These are phyloP conservation scores for Liposcelis brunnea DNA, from an alignment of 2,888 invertebrate species.

Conservation along the genomic window DNA sequence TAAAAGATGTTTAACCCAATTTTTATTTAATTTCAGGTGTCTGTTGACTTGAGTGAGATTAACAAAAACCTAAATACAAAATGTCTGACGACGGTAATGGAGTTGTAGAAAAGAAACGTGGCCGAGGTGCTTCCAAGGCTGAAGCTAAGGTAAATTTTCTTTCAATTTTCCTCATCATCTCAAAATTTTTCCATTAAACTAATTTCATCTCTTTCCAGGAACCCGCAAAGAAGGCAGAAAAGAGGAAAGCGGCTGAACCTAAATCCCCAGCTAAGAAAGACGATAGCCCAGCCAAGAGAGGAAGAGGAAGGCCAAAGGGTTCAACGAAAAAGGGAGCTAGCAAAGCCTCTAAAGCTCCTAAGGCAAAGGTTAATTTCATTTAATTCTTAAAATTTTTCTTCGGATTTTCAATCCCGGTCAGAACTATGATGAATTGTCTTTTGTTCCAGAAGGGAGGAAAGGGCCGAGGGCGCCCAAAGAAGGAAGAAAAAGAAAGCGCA, in stretches of 20 bases:
- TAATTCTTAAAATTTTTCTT: too few species aligned
- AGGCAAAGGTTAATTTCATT: conserved; percentile 23
- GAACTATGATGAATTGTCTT: too few species aligned
- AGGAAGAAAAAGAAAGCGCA: conserved; percentile 24
- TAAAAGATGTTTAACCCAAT: too few species aligned
- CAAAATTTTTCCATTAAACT: too few species aligned
- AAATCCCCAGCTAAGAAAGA: conserved; percentile 18
- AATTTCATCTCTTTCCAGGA: too few species aligned
- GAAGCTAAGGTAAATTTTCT: conserved; percentile 13
- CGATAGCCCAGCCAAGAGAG: conserved; percentile 31
- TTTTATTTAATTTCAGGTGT: not conserved
- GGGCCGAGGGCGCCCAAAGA: conserved; percentile 31
- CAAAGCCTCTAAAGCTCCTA: conserved; percentile 21
- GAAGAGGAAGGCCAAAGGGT: conserved; percentile 37
- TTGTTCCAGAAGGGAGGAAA: conserved; percentile 17
- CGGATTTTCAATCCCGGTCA: too few species aligned
- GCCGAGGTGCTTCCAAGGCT: conserved; percentile 16
- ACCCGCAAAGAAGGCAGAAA: conserved; percentile 5
- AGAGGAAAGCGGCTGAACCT: conserved; percentile 8
- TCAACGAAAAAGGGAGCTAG: conserved; percentile 30
- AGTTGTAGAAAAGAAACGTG: conserved; percentile 17
- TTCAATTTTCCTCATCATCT: too few species aligned
- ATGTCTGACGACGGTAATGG: conserved; percentile 18
- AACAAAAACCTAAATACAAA: not conserved
- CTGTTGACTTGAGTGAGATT: not conserved